Percentiles rank a stretch among this genome's conserved stretches.
Evolutionary conservation across 2,797 vertebrate genomes (phyloP).

Genomic region (Dendrocincla tyrannina): DNA sequence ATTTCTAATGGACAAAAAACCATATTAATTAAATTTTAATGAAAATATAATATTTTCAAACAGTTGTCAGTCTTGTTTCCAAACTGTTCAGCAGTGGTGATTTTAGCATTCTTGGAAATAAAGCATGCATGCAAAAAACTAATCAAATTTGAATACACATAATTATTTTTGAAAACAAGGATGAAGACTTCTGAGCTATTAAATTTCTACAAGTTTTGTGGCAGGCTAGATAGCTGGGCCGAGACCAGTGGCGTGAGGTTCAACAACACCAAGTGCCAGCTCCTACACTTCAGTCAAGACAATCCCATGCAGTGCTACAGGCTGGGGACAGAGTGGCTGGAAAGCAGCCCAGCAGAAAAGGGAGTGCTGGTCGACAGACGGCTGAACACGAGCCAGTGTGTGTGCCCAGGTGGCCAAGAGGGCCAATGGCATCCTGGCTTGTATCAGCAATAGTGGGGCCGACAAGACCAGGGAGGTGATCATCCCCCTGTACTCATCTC

Average conservation of each 20-base stretch:
- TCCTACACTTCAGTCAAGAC: background rate
- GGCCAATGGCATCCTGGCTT: background rate
- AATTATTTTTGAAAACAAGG: background rate
- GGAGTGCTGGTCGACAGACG: background rate
- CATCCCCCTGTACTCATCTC: background rate
- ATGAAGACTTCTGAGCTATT: background rate
- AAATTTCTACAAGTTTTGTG: background rate
- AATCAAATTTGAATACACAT: background rate
- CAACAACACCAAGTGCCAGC: background rate
- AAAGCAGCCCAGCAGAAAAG: background rate
- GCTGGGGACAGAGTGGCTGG: background rate
- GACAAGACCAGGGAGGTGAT: background rate
- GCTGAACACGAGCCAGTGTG: background rate
- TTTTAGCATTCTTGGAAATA: background rate
- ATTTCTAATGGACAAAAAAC: background rate
- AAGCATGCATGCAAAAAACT: background rate
- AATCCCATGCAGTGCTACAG: background rate
- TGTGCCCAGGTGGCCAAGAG: background rate
- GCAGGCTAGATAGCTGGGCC: background rate
- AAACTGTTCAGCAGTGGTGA: background rate
- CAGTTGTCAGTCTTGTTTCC: background rate
- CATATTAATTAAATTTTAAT: background rate
- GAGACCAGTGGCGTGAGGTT: background rate
- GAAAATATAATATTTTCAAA: background rate
- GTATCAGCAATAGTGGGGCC: background rate